Evolutionary conservation across 30 jellyfish, hydroid and myxozoan species (phyloP), one percentile per base, ranked within the genome.

Genomic region (Aurelia coerulea): DNA sequence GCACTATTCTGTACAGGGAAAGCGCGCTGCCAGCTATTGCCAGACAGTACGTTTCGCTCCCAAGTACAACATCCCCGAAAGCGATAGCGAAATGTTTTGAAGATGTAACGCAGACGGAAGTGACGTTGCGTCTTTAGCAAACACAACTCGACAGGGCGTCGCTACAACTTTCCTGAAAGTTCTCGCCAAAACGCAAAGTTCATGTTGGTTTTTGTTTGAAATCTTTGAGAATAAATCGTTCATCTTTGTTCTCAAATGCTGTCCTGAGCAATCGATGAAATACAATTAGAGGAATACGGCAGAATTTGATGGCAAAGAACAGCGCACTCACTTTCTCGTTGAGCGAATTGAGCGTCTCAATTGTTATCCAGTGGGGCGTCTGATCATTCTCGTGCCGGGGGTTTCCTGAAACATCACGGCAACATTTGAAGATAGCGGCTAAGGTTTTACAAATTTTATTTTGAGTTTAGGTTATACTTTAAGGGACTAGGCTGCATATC

Each of bases 301-400:
- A 50, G 34, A 29, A 3, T 75, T 56, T 33, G 1, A n/a, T 23
- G 35, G 81, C 67, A 62, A 64, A 64, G 72, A 46, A 66, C 62
- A 65, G 89, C 80, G 89, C 81, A 49, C 78, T 59, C 64, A 62
- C 62, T 78, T 51, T 60, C 62, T 71, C 37, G 70, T 60, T 13
- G 70, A 60, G 31, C 35, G 70, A 15, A 29, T 52, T 64, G 59
- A 64, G 89, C 89, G 89, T 79, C 89, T 79, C 54, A n/a, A 65
- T 79, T 79, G 89, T 79, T 79, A 70, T 6, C 70, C 74, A 17
- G 89, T 60, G 49, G 67, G 79, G 86, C 78, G 89, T 62, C 89
- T 79, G 88, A 64, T 62, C 89, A 29, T 9, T 14, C 33, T 14
- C 2, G 0, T 17, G 73, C 66, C 80, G 89, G 89, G 89, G 89